Conservation (phyloP, 2,888 invertebrate genomes). For the Cynaeus angustus region DNA sequence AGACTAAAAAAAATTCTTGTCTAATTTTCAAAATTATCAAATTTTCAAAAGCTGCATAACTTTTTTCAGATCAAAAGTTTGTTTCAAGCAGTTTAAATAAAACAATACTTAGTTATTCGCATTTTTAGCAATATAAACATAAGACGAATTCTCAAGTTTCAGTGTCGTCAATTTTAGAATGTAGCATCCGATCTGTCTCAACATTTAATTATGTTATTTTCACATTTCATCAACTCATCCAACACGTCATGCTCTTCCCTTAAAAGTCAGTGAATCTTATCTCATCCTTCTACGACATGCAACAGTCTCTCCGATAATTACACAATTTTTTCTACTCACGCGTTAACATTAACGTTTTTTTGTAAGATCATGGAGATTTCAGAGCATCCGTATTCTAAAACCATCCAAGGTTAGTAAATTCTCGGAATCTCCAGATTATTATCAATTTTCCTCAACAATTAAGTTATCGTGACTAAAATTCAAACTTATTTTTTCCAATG, state of each 20-base stretch:
- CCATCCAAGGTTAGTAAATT: constrained; percentile 29
- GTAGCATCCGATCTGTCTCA: too few species aligned
- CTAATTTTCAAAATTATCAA: too few species aligned
- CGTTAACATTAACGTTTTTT: background rate
- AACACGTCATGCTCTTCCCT: constrained; percentile 3
- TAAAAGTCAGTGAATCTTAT: constrained; percentile 25
- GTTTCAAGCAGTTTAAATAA: too few species aligned
- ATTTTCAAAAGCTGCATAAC: too few species aligned
- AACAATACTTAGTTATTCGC: too few species aligned
- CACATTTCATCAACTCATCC: constrained; percentile 2
- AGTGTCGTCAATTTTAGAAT: too few species aligned
- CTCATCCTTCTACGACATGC: constrained; percentile 3
- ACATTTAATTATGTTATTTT: constrained; percentile 5
- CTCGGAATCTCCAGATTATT: constrained; percentile 23
- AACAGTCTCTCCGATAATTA: background rate
- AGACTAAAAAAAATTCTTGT: too few species aligned
- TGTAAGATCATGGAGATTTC: constrained; percentile 17
- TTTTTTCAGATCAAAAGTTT: too few species aligned
- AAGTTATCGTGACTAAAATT: constrained; percentile 4
- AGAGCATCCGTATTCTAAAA: constrained; percentile 32
- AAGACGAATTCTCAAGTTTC: too few species aligned
- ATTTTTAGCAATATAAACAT: too few species aligned
- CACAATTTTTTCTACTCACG: constrained; percentile 15
- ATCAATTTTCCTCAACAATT: constrained; percentile 14
- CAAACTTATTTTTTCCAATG: background rate